Base-by-base conservation (phyloP, 2,888 invertebrate genomes). In the Eristalis arbustorum region DNA sequence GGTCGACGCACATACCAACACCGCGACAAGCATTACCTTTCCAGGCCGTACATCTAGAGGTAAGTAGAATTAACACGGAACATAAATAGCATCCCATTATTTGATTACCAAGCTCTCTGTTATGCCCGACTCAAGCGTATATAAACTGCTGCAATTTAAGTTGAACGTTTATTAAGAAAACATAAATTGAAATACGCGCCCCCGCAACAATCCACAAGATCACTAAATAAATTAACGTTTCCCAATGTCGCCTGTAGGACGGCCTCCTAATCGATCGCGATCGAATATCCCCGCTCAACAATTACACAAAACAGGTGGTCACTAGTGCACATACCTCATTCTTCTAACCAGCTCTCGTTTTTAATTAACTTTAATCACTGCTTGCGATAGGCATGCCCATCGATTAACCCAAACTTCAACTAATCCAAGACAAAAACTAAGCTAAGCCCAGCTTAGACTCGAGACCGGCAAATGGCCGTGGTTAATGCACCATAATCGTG, bases 381-480 rank as follows among this genome's bases (percentile, higher is more conserved):
- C 49, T 49, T 49, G 10, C 49, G 49, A 10, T 49, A 49, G 49
- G 49, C 49, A 49, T 49, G n/a, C 18, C 49, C 49, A 49, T 8
- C 18, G 49, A 49, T 49, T 49, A 49, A 49, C 49, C 18, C 49
- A 18, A 18, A 18, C 49, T 49, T 49, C 49, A 18, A 18, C 49
- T 18, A 18, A 49, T 18, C 49, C 18, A 49, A 49, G n/a, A 49
- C 18, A 49, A 57, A 73, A 77, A 73, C n/a, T 42, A 23, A 73
- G 73, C 83, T 83, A 28, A 72, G 37, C 67, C 49, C 18, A 68
- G 67, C 72, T 83, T 82, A 77, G 23, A 49, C 25, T 23, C 61
- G 22, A 37, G 57, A 49, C 56, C 22, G 57, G 37, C 62, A 18
- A 56, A 79, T 49, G 75, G 49, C 34, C 64, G 74, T 67, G 40